Evolutionary conservation across 2,888 invertebrate genomes (phyloP), one percentile per base, ranked within the genome.

Genomic region (Synanthedon andrenaeformis): DNA sequence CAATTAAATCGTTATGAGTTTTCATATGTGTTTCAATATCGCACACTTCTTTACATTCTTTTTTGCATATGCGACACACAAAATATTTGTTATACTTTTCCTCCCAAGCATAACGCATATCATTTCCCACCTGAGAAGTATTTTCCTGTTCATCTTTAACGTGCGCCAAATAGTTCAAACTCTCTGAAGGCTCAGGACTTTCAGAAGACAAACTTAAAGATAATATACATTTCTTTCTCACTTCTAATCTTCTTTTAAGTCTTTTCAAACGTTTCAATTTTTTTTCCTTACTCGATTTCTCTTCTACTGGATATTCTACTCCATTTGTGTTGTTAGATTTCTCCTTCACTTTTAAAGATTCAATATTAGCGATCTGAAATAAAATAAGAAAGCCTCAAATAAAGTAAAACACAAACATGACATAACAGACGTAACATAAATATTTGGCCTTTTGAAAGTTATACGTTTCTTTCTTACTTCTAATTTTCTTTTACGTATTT

Each of bases 21-120:
- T 57, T 56, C 11, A 62, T 49, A 56, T 76, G 73, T 51, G 51
- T 59, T 1, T 41, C 52, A 8, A 70, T 52, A 14, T 49, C 55
- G 28, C 53, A 56, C 58, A 59, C 66, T 17, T 60, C 54, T 51
- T 51, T 58, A 54, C 53, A 62, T 6, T 19, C 42, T 59, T 56
- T 60, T 50, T 61, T 56, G 57, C 82, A 81, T 52, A 74, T 59
- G 48, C 57, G 67, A 61, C 80, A 80, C 8, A 60, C 56, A 58
- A 65, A 66, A 10, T 60, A 53, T 62, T 67, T 72, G 1, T 58
- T 62, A 52, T 70, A 80, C 49, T 62, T 56, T 12, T 41, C 54
- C 35, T 63, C 55, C 74, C 75, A 76, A 50, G 52, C 48, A 28
- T 8, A 28, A 28, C 28, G 8, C 2, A 28, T 8, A 8, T 35